phyloP scores from a whole-genome alignment of 2,113 vertebrate genomes.

The Chrysochloris asiatica region DNA sequence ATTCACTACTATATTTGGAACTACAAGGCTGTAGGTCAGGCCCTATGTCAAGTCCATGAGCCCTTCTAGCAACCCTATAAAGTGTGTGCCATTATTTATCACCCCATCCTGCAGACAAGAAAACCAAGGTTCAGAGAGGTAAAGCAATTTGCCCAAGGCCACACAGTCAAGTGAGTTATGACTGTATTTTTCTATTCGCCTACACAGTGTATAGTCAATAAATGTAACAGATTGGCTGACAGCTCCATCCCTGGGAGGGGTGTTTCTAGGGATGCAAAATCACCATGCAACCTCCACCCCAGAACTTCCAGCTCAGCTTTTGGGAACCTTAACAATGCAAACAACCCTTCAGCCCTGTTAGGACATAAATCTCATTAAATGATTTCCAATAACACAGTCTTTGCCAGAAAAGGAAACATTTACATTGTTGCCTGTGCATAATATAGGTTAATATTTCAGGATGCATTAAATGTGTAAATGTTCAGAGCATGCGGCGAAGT shows the following conservation, averaged over 20 bases:
- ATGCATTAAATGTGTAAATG: constrained; percentile 57
- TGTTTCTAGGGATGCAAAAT: background rate
- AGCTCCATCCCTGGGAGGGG: background rate
- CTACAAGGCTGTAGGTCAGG: background rate
- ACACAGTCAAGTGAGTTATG: background rate
- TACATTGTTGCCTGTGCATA: constrained; percentile 16
- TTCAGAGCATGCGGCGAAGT: background rate
- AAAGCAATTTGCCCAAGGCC: background rate
- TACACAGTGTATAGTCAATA: too few species aligned
- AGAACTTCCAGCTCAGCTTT: constrained; percentile 31
- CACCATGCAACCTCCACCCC: background rate
- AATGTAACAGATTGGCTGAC: background rate
- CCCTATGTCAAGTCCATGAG: background rate
- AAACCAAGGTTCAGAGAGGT: background rate
- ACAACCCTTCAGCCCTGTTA: constrained; percentile 18
- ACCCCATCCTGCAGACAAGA: background rate
- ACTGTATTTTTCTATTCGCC: background rate
- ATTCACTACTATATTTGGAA: background rate
- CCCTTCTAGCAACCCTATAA: background rate
- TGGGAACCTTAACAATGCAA: constrained; percentile 41
- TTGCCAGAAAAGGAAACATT: constrained; percentile 71
- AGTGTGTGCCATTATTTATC: background rate
- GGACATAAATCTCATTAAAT: constrained; percentile 71
- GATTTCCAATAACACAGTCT: constrained; percentile 67
- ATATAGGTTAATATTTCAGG: constrained; percentile 68